These are phyloP conservation scores for Sebastes nivosus DNA, from an alignment of 2,797 vertebrate species.

Conservation along the genomic window DNA sequence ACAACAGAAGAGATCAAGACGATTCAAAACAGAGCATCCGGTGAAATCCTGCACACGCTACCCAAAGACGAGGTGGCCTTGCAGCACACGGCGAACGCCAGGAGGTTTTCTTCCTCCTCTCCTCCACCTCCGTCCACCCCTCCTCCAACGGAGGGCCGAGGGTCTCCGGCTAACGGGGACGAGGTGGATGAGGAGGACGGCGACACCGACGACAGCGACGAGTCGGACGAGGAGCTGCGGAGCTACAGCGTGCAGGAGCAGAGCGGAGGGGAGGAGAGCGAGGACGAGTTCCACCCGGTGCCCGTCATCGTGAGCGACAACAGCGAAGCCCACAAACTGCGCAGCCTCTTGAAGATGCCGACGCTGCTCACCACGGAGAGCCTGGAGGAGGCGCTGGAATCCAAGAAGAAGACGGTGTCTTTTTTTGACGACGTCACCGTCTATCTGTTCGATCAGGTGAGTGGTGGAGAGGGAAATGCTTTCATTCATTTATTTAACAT, in stretches of 20 bases:
- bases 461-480: background rate
- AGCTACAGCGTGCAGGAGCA: constrained; percentile 89
- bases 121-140: constrained; percentile 53
- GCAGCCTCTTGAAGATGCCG: constrained; percentile 92
- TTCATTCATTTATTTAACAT: no score
- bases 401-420: constrained; percentile 93
- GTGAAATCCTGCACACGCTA: constrained; percentile 37
- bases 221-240: constrained; percentile 92
- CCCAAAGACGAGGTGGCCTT: constrained; percentile 73
- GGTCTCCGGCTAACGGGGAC: constrained; percentile 56
- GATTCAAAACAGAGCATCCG: background rate
- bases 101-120: constrained; percentile 69
- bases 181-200: constrained; percentile 87
- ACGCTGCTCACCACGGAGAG: constrained; percentile 71
- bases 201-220: constrained; percentile 92
- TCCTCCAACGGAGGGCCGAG: constrained; percentile 52
- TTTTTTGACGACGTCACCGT: constrained; percentile 97
- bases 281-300: constrained; percentile 84
- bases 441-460: constrained; percentile 97
- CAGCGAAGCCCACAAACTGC: constrained; percentile 87
- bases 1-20: constrained; percentile 10
- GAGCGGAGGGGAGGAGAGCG: constrained; percentile 91
- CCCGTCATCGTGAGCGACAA: constrained; percentile 93
- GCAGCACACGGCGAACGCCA: constrained; percentile 52
- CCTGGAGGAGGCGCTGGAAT: constrained; percentile 82